Conservation (phyloP, 2,797 vertebrate species). For the Macrochelys suwanniensis region DNA sequence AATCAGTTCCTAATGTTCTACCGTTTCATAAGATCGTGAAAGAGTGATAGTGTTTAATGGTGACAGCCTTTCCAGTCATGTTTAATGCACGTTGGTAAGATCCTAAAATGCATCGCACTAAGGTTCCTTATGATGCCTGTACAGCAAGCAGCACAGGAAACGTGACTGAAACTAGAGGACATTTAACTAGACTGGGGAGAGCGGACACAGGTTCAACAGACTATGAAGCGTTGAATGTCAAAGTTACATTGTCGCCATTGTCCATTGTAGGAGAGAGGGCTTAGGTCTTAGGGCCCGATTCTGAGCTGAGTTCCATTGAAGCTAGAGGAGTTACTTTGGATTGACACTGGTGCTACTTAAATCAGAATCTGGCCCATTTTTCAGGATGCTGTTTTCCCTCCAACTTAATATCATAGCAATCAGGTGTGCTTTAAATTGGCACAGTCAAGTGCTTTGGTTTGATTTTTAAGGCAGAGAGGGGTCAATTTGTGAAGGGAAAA, state of each 20-base stretch:
- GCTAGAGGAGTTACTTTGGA: accelerated
- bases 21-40: not conserved
- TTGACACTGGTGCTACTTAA: not conserved
- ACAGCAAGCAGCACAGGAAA: not conserved
- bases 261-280: not conserved
- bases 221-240: not conserved
- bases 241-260: not conserved
- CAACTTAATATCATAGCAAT: not conserved
- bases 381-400: not conserved
- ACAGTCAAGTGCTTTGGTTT: not conserved
- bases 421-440: not conserved
- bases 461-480: conserved; percentile 7
- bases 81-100: not conserved
- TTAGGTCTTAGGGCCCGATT: not conserved
- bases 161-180: not conserved
- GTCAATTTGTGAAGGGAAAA: not conserved
- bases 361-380: accelerated
- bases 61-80: accelerated
- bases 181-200: not conserved
- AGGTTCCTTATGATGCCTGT: not conserved
- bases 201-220: accelerated
- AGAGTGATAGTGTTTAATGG: not conserved
- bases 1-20: not conserved
- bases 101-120: accelerated
- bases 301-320: not conserved